Evolutionary conservation across 1,140 invertebrate species (phyloP).

Genomic region (Drosophila obscura): DNA sequence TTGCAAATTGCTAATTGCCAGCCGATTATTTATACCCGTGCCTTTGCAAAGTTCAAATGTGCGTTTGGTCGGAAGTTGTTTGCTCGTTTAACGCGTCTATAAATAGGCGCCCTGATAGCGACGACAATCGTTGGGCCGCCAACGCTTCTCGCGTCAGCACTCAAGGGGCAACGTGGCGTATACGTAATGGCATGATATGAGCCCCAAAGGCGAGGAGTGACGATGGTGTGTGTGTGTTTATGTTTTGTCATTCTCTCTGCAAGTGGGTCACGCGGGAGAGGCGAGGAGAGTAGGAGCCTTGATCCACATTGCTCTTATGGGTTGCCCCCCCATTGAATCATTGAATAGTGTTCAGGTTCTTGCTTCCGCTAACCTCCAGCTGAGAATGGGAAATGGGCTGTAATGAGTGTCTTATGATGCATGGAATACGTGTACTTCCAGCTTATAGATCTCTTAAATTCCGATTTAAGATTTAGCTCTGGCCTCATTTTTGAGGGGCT

Average conservation of each 20-base stretch:
- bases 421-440: neutral
- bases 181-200: slow-evolving; percentile 63
- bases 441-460: too few relatives aligned
- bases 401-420: slow-evolving; percentile 2
- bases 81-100: slow-evolving; percentile 59
- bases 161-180: slow-evolving; percentile 56
- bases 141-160: slow-evolving; percentile 14
- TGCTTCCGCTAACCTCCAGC: slow-evolving; percentile 38
- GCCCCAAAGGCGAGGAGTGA: slow-evolving; percentile 13
- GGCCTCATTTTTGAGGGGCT: too few relatives aligned
- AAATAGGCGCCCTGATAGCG: slow-evolving; percentile 50
- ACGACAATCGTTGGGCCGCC: slow-evolving; percentile 29
- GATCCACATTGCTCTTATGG: slow-evolving; percentile 18
- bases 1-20: slow-evolving; percentile 52
- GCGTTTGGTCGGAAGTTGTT: slow-evolving; percentile 74
- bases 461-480: too few relatives aligned
- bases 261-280: slow-evolving; percentile 30
- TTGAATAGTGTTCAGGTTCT: slow-evolving; percentile 6
- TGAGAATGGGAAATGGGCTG: slow-evolving; percentile 10
- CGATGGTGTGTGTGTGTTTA: slow-evolving; percentile 25
- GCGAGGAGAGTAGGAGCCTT: slow-evolving; percentile 29
- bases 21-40: slow-evolving; percentile 63
- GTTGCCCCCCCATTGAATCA: slow-evolving; percentile 1
- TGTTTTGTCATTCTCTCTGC: slow-evolving; percentile 10
- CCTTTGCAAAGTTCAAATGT: slow-evolving; percentile 71